A percentile compares a stretch with the other conserved stretches of the same genome.
Evolutionary conservation across 2,888 invertebrate genomes (phyloP).

Genomic region (Nymphalis c-album): DNA sequence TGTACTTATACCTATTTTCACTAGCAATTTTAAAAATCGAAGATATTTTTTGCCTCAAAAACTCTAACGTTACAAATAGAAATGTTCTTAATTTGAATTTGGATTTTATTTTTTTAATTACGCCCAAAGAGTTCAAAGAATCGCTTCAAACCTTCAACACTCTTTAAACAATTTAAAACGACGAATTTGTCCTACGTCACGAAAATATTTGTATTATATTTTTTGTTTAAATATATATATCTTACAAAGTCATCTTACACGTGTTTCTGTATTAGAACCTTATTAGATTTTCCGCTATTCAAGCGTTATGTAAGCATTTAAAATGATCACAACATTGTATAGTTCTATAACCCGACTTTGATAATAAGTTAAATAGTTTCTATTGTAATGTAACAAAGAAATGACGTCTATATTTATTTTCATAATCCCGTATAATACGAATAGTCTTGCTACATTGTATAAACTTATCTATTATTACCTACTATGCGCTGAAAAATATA

Average conservation of each 20-base stretch:
- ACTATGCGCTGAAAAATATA: too few relatives aligned
- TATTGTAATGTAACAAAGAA: too few relatives aligned
- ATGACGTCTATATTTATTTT: too few relatives aligned
- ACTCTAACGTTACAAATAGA: neutral
- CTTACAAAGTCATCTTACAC: slow-evolving; percentile 12
- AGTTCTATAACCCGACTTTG: neutral
- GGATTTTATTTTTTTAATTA: neutral
- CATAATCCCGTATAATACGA: too few relatives aligned
- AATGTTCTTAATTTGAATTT: neutral
- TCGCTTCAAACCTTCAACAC: too few relatives aligned
- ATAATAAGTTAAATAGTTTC: too few relatives aligned
- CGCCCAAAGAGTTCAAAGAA: neutral
- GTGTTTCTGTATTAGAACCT: slow-evolving; percentile 6
- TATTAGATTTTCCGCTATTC: neutral
- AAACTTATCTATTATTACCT: too few relatives aligned
- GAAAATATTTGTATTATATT: neutral
- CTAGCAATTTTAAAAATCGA: neutral
- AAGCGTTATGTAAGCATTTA: slow-evolving; percentile 5
- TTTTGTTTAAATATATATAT: neutral
- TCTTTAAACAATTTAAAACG: neutral
- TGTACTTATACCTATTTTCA: neutral
- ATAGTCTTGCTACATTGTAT: too few relatives aligned
- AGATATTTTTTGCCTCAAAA: neutral
- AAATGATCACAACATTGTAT: neutral
- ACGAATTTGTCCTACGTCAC: neutral